Evolutionary conservation across 2,797 vertebrate genomes (phyloP), one percentile per base, ranked within the genome.

Genomic region (Lacerta agilis): DNA sequence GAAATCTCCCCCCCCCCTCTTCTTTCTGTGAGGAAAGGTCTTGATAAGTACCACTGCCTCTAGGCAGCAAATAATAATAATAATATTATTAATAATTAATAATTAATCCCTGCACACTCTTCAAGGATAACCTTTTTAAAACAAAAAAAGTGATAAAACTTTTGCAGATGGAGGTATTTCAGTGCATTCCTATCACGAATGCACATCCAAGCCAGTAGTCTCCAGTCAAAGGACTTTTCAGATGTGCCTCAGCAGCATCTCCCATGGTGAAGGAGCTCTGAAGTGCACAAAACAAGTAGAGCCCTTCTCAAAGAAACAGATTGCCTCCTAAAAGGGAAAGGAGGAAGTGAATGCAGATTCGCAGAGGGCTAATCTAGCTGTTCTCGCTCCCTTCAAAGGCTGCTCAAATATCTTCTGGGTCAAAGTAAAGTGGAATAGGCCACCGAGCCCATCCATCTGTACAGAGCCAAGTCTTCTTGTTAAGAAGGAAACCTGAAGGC

Each of bases 351-450:
- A 91, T 88, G 88, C 73, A 76, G 86, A 88, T 90, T 90, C 86
- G 0, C 0, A n/a, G 81, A 91, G 84, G 85, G 43, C 83, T 72
- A 72, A 90, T 90, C 75, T 82, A 92, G 90, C 89, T n/a, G 67
- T 80, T 87, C 71, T 76, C 73, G 87, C 90, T 88, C 87, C 79
- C 83, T 95, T 95, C 91, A 92, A 92, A 49, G 93, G 87, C 90
- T 93, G 93, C 88, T 85, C 86, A 92, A 25, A n/a, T 90, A 86
- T 76, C 67, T 86, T 66, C 43, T 4, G 27, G 66, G 49, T 79
- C 90, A 87, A 90, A 93, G 91, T 45, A 83, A 27, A 93, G 82
- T 64, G 76, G 90, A 92, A 93, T 75, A 90, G 87, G 29, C 18
- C 87, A 92, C 89, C 33, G 79, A 41, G 45, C 61, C 61, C 75